Evolutionary conservation across 2,113 vertebrate species (phyloP).

Genomic region (Aegypius monachus): DNA sequence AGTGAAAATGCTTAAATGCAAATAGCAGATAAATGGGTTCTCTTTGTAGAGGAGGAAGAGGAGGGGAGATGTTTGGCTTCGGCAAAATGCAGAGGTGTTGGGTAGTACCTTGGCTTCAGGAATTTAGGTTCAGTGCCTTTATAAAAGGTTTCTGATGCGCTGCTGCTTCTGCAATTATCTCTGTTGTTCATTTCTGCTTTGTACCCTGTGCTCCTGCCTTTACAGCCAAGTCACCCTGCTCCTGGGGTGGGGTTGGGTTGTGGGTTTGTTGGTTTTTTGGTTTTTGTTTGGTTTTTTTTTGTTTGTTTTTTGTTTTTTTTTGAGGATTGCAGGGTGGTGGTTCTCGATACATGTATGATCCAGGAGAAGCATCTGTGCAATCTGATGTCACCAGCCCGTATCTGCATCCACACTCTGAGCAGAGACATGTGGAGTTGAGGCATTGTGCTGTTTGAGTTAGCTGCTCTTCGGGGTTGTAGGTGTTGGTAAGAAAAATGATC

Average conservation of each 20-base stretch:
- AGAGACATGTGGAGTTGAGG: background rate
- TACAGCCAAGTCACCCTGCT: background rate
- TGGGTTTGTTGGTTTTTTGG: too few species aligned
- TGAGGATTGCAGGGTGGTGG: too few species aligned
- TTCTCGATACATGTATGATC: background rate
- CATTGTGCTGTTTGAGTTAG: background rate
- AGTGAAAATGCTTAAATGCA: background rate
- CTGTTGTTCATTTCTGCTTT: fast-evolving
- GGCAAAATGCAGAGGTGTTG: fast-evolving
- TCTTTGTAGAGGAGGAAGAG: background rate
- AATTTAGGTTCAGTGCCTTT: background rate
- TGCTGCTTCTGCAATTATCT: background rate
- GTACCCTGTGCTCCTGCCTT: background rate
- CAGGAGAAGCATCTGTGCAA: background rate
- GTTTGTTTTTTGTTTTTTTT: too few species aligned
- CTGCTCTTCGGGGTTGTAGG: background rate
- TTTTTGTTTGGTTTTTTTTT: too few species aligned
- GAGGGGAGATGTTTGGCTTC: background rate
- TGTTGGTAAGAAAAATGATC: background rate
- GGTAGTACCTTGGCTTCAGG: background rate
- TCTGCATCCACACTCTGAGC: background rate
- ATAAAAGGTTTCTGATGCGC: fast-evolving
- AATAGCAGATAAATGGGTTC: background rate
- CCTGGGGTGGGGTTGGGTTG: background rate
- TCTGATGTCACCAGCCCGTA: fast-evolving